These are phyloP conservation scores for Boulengerochromis microlepis DNA, from an alignment of 2,113 vertebrate genomes.

Conservation along the genomic window DNA sequence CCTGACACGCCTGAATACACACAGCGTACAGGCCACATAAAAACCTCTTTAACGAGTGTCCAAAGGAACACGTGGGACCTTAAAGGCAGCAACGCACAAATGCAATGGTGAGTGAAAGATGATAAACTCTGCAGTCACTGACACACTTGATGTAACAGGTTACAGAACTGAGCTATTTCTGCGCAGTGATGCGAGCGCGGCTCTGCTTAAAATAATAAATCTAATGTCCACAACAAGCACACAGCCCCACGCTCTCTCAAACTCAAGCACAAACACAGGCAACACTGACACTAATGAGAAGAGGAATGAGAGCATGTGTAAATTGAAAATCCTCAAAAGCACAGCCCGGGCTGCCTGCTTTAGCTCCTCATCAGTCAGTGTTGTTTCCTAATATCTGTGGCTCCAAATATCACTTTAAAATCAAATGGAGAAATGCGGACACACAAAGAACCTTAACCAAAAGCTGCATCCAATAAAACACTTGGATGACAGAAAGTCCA, in stretches of 20 bases:
- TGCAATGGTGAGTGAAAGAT: not conserved
- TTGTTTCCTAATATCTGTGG: not conserved
- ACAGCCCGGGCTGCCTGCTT: not conserved
- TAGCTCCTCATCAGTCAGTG: not conserved
- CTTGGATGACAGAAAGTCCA: not conserved
- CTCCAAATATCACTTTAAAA: not conserved
- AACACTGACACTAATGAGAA: not conserved
- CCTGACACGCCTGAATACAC: not conserved
- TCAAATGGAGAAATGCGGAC: fast-evolving
- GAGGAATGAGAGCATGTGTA: not conserved
- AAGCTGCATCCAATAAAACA: not conserved
- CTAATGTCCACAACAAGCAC: not conserved
- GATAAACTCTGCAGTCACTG: not conserved
- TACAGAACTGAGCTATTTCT: not conserved
- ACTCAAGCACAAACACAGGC: not conserved
- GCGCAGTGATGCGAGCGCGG: not conserved
- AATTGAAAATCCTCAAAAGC: not conserved
- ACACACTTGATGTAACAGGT: not conserved
- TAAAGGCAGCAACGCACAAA: not conserved
- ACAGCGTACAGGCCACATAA: not conserved
- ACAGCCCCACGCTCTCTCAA: not conserved
- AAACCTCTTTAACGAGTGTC: not conserved
- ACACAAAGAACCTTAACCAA: not conserved
- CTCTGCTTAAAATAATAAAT: not conserved
- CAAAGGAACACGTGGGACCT: not conserved